A percentile compares a stretch with the other conserved stretches of the same genome.
phyloP scores from a whole-genome alignment of 2,797 vertebrate species.

The Gymnoscopelus braueri region DNA sequence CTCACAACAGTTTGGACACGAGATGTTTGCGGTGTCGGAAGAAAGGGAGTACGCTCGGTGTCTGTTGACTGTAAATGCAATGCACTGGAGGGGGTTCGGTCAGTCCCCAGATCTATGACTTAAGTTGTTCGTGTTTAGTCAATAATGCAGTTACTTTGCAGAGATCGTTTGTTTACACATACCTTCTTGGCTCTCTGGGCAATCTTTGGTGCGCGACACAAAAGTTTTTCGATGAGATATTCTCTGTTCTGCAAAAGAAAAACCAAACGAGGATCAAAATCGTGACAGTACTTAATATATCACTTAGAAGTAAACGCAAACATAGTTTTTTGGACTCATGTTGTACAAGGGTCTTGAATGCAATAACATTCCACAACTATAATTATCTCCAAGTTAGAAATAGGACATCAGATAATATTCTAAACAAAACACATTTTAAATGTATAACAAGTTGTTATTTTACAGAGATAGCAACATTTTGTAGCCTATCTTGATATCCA shows the following conservation, averaged over 20 bases:
- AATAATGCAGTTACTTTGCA: constrained; percentile 58
- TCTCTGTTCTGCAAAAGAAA: constrained; percentile 92
- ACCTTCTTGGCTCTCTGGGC: constrained; percentile 97
- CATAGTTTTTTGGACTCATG: too few relatives aligned
- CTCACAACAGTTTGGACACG: constrained; percentile 37
- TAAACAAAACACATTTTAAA: not conserved
- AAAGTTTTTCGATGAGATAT: constrained; percentile 95
- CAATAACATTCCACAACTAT: too few relatives aligned
- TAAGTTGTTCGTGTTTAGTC: constrained; percentile 56
- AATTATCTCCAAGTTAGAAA: too few relatives aligned
- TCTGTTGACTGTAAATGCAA: constrained; percentile 69
- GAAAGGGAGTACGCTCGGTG: constrained; percentile 34
- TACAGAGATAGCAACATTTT: not conserved
- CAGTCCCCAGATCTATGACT: constrained; percentile 24
- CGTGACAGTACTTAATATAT: not conserved
- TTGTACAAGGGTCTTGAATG: too few relatives aligned
- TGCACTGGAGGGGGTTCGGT: constrained; percentile 41
- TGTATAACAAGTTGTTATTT: not conserved
- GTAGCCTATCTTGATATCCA: not conserved
- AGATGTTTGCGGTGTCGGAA: constrained; percentile 39
- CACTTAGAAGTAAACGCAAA: not conserved
- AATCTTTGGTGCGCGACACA: constrained; percentile 94
- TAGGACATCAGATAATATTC: too few relatives aligned
- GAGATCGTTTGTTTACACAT: constrained; percentile 51
- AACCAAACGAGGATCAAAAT: constrained; percentile 24